Base-by-base conservation (phyloP, 2,888 invertebrate genomes). In the Podabrus alpinus region DNA sequence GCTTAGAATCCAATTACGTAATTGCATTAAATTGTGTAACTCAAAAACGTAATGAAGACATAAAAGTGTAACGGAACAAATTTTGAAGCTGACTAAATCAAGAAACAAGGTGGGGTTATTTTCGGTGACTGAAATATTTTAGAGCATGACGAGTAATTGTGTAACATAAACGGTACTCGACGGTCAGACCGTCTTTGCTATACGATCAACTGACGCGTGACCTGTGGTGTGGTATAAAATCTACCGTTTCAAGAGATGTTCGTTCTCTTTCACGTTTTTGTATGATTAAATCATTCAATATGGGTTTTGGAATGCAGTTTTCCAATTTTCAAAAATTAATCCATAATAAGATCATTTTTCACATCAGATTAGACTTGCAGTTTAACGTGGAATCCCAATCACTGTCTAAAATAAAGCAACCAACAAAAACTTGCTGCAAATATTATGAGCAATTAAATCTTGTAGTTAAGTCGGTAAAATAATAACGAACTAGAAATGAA, bases 161-260 rank as follows among this genome's bases (percentile, higher is more conserved):
- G 73, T 73, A 69, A 66, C 69, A 29, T 73, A 66, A 73, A 73
- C 73, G 73, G 73, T 73, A 73, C 73, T 69, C 69, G 69, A 66
- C 75, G 77, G 75, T 75, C 73, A 73, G 73, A 68, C 73, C 68
- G 69, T 75, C 75, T 75, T 69, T 45, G 73, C 59, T 15, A 67
- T 70, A 70, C 72, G n/a, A n/a, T n/a, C 77, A 78, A 69, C 77
- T 78, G 75, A 78, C 78, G 78, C 77, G 68, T 75, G 78, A 73
- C 78, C 72, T 68, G 70, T 70, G 71, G 61, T 61, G 61, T 61
- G 19, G 19, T 64, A 72, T 16, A 61, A 64, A 66, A 75, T 69
- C 69, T 75, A 75, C 75, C 75, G 75, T 75, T 75, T 75, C 66
- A 21, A 11, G 19, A 67, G 59, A 64, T 9, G 45, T 71, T 71